phyloP scores from a whole-genome alignment of 1,140 invertebrate species.

The Neotoxoptera formosana region DNA sequence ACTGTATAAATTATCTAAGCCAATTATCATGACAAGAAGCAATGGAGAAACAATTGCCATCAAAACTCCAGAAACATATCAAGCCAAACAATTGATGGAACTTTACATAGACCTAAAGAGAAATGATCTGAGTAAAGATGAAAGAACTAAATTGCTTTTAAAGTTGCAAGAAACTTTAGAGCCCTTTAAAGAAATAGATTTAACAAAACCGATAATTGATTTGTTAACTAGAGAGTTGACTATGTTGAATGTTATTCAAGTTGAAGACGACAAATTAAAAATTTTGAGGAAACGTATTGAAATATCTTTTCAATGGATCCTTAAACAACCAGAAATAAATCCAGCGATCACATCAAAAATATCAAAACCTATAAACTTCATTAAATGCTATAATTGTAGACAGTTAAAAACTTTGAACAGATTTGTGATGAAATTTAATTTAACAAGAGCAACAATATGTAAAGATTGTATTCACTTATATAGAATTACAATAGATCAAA shows the following conservation, averaged over 20 bases:
- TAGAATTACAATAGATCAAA: constrained; percentile 58
- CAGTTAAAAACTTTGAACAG: constrained; percentile 56
- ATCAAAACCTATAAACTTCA: constrained; percentile 6
- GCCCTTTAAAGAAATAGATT: constrained; percentile 66
- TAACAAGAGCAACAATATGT: constrained; percentile 57
- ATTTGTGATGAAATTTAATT: constrained; percentile 55
- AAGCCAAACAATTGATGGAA: constrained; percentile 69
- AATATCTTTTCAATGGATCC: constrained; percentile 57
- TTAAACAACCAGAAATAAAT: constrained; percentile 60
- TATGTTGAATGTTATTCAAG: constrained; percentile 66
- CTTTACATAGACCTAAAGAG: constrained; percentile 69
- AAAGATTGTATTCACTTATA: constrained; percentile 59
- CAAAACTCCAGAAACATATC: constrained; percentile 72
- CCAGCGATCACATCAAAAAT: constrained; percentile 47
- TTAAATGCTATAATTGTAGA: constrained; percentile 58
- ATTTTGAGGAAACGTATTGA: constrained; percentile 69
- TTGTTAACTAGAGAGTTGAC: constrained; percentile 72
- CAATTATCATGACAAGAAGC: constrained; percentile 70
- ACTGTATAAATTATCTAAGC: constrained; percentile 69
- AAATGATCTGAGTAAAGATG: constrained; percentile 65
- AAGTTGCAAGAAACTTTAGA: constrained; percentile 68
- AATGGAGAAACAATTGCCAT: constrained; percentile 70
- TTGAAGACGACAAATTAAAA: constrained; percentile 66
- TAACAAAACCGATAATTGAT: constrained; percentile 67
- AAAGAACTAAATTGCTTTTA: constrained; percentile 69